These are phyloP conservation scores for Dolomedes plantarius DNA, from an alignment of 2,888 invertebrate genomes.

Conservation along the genomic window DNA sequence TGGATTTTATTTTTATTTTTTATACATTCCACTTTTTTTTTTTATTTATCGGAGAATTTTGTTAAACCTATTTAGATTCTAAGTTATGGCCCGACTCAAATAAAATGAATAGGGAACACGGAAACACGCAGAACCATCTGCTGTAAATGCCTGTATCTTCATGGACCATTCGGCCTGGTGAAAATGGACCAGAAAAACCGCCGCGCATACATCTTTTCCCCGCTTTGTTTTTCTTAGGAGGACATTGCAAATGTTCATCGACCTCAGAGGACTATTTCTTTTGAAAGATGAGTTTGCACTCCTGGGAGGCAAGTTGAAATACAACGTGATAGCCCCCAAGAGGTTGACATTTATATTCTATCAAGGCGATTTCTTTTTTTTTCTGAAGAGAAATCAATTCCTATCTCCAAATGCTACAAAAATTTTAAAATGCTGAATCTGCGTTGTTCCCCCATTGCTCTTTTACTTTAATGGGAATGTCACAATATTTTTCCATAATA, in stretches of 20 bases:
- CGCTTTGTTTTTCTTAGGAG: slow-evolving; percentile 34
- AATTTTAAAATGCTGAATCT: neutral
- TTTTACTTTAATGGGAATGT: neutral
- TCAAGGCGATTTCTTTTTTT: slow-evolving; percentile 46
- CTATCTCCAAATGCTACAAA: neutral
- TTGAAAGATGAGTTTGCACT: slow-evolving; percentile 55
- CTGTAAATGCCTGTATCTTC: slow-evolving; percentile 42
- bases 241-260: slow-evolving; percentile 53
- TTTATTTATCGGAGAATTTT: no score
- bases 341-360: slow-evolving; percentile 69
- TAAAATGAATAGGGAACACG: neutral
- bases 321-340: slow-evolving; percentile 64
- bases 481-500: neutral
- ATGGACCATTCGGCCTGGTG: slow-evolving; percentile 35
- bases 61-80: neutral
- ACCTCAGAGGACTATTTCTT: slow-evolving; percentile 43
- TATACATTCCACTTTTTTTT: no score
- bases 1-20: no score
- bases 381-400: slow-evolving; percentile 55
- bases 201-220: slow-evolving; percentile 35
- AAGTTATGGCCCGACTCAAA: no score
- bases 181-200: slow-evolving; percentile 52
- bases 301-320: slow-evolving; percentile 61
- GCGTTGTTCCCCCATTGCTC: neutral
- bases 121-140: slow-evolving; percentile 19